Base-by-base conservation (phyloP, 2,888 invertebrate species). In the Acronicta psi region DNA sequence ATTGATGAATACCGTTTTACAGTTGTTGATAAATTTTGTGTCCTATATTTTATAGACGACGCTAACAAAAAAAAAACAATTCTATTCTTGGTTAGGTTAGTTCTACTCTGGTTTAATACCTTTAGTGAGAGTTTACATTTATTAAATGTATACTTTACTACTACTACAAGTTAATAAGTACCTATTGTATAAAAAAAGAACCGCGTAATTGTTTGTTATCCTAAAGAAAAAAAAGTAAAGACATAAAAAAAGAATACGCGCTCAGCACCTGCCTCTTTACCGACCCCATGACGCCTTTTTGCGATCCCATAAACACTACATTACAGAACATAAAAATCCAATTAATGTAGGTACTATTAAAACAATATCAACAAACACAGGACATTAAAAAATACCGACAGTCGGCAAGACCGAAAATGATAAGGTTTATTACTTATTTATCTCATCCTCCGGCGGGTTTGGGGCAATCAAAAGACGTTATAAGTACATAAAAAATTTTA, bases 281-380 rank as follows among this genome's bases (percentile, higher is more conserved):
- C n/a, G n/a, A 9, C n/a, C 13, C 10, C 2, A 34, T 44, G 38
- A 50, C 23, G 18, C 56, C 45, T 62, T 73, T 75, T 76, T 50
- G 75, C 74, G 63, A 62, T 36, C 25, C 36, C 52, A 55, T 70
- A 60, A 65, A 69, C 69, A 69, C 50, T 40, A 68, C 58, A 80
- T 75, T 79, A 74, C 57, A 64, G 60, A 51, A 79, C 86, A 83
- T 90, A 88, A 91, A 91, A 91, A 83, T 44, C 67, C 82, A 85
- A 88, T 90, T 86, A 89, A 88, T 84, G 77, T n/a, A n/a, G n/a
- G n/a, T 53, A 71, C 84, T 83, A 87, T 90, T 88, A 91, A 90
- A 83, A 80, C 82, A 85, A 84, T 81, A 84, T 85, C 83, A 82
- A 81, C 80, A 69, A 61, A 73, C 44, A 60, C 60, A 69, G 43